These are phyloP conservation scores for Diaprepes abbreviatus DNA, from an alignment of 2,888 invertebrate genomes.

Conservation along the genomic window DNA sequence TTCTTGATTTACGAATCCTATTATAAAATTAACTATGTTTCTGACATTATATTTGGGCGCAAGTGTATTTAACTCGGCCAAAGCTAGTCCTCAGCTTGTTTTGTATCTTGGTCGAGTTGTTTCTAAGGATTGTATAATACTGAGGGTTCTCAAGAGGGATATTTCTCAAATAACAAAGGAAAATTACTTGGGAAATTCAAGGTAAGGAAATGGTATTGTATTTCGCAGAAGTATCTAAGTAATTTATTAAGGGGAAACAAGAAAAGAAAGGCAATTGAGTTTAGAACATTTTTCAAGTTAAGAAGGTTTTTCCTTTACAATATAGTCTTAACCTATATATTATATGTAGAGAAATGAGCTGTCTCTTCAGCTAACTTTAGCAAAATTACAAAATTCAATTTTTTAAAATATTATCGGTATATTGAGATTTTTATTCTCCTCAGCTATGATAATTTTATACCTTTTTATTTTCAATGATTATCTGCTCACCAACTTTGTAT, in stretches of 20 bases:
- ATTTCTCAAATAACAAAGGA: constrained; percentile 17
- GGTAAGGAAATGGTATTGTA: constrained; percentile 21
- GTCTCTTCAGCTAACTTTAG: too few species aligned
- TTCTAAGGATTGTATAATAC: constrained; percentile 17
- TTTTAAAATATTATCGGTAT: too few species aligned
- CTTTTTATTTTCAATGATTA: too few species aligned
- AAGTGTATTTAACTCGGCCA: constrained; percentile 5
- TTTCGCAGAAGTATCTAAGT: constrained; percentile 3
- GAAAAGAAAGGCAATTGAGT: not conserved
- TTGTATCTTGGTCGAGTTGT: constrained; percentile 14
- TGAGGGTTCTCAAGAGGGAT: constrained; percentile 10
- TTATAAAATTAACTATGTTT: too few species aligned
- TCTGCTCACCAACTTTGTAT: too few species aligned
- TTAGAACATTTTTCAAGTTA: not conserved
- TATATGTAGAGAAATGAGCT: too few species aligned
- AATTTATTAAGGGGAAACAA: not conserved
- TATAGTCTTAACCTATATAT: too few species aligned
- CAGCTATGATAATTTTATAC: too few species aligned
- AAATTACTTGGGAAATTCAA: constrained; percentile 14
- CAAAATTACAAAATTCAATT: too few species aligned
- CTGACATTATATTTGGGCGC: not conserved
- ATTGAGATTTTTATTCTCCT: too few species aligned
- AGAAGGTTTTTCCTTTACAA: too few species aligned
- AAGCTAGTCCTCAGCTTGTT: constrained; percentile 6
- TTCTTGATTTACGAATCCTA: too few species aligned